phyloP scores from a whole-genome alignment of 2,797 vertebrate species.

The Premnoplex brunnescens region DNA sequence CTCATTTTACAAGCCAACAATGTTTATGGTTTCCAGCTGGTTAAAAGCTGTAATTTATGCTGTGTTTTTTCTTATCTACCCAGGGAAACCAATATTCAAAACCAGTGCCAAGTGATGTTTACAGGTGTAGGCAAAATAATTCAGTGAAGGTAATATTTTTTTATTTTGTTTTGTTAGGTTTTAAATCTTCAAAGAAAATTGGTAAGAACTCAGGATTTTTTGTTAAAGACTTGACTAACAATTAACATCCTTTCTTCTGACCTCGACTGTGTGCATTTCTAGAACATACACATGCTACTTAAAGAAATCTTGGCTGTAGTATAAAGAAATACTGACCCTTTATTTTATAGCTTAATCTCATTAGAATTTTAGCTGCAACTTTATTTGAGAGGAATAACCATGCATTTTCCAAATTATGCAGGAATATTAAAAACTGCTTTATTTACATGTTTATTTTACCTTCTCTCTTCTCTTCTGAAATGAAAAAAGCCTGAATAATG shows the following conservation, averaged over 20 bases:
- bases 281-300: neutral
- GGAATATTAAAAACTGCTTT: neutral
- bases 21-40: neutral
- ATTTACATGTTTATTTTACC: neutral
- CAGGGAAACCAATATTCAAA: neutral
- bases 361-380: neutral
- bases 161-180: constrained; percentile 35
- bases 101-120: neutral
- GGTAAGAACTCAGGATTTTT: neutral
- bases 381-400: neutral
- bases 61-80: neutral
- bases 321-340: neutral
- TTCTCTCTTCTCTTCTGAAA: neutral
- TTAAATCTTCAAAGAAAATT: constrained; percentile 45
- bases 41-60: neutral
- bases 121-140: neutral
- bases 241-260: neutral
- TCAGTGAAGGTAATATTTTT: neutral
- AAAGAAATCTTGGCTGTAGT: neutral
- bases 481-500: neutral
- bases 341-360: neutral
- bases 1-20: neutral
- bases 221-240: neutral
- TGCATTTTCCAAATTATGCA: neutral
- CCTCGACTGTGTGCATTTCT: neutral